Evolutionary conservation across 2,797 vertebrate genomes (phyloP).

Genomic region (Passerculus sandwichensis): DNA sequence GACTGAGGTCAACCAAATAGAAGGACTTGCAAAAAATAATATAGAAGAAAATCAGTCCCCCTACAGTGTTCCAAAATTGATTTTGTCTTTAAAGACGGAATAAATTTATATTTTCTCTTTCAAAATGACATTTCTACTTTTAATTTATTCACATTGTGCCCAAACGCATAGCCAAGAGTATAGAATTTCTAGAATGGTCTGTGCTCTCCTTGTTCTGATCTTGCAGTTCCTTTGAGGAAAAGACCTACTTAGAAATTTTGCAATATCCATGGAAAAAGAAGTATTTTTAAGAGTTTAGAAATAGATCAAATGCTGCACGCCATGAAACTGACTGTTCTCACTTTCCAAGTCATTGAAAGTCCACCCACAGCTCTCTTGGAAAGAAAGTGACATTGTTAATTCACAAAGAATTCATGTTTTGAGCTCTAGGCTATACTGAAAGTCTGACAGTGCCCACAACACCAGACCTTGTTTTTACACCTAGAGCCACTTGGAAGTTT

Average conservation of each 20-base stretch:
- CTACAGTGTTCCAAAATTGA: not conserved
- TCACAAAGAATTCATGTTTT: not conserved
- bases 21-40: not conserved
- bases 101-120: not conserved
- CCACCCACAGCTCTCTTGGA: conserved; percentile 30
- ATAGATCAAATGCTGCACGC: conserved; percentile 27
- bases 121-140: conserved; percentile 2
- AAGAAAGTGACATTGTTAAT: conserved; percentile 20
- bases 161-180: not conserved
- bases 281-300: conserved; percentile 54
- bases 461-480: not conserved
- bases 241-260: not conserved
- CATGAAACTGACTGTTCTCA: conserved; percentile 1
- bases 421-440: not conserved
- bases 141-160: not conserved
- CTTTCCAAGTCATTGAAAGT: conserved; percentile 27
- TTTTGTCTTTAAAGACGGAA: not conserved
- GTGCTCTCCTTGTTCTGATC: not conserved
- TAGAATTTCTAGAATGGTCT: not conserved
- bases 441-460: not conserved
- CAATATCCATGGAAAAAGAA: not conserved
- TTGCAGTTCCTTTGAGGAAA: conserved; percentile 14
- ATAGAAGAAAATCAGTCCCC: not conserved
- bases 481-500: not conserved
- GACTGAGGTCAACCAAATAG: not conserved